Percentiles rank a stretch among this genome's conserved stretches.
Conservation (phyloP, 2,888 invertebrate species). For the Dugesia japonica region DNA sequence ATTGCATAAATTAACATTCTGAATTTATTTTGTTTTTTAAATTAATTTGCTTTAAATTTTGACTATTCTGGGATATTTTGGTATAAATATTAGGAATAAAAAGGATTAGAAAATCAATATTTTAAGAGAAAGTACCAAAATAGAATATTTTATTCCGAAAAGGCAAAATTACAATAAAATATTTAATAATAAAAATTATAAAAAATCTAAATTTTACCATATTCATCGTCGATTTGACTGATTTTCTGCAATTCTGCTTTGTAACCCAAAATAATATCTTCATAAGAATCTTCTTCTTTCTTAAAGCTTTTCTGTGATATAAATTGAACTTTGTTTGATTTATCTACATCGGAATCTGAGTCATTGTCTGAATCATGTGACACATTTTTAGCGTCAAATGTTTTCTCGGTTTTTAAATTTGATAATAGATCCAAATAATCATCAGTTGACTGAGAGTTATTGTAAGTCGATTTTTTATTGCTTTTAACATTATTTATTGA, state of each 20-base stretch:
- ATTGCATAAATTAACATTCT: too few species aligned
- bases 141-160: not conserved
- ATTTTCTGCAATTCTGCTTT: not conserved
- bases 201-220: not conserved
- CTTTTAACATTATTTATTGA: not conserved
- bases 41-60: not conserved
- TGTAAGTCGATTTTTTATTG: not conserved
- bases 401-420: not conserved
- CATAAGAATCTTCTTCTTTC: not conserved
- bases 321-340: not conserved
- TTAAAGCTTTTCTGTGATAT: not conserved
- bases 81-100: too few species aligned
- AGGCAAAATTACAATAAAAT: not conserved
- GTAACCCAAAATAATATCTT: not conserved
- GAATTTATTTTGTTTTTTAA: too few species aligned
- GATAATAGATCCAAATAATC: not conserved
- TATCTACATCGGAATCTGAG: not conserved
- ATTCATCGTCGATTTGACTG: not conserved
- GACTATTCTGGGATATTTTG: too few species aligned
- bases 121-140: not conserved
- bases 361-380: not conserved
- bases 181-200: not conserved
- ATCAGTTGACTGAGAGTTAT: not conserved
- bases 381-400: not conserved
- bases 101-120: too few species aligned